Conservation (phyloP, 2,113 vertebrate species). For the Beaufortia kweichowensis region DNA sequence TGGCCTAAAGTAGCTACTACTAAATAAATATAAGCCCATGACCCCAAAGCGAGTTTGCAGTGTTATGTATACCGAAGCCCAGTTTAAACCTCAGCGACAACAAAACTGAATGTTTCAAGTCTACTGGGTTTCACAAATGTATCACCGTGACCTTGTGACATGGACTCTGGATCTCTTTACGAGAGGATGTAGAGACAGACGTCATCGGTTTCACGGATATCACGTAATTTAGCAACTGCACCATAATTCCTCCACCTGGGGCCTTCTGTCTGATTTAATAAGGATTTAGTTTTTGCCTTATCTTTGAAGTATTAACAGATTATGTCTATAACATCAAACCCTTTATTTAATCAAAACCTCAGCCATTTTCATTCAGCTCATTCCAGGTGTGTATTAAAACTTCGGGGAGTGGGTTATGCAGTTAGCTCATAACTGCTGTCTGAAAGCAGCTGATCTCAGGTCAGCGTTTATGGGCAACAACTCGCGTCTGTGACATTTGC, state of each 20-base stretch:
- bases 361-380: not conserved
- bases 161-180: constrained; percentile 5
- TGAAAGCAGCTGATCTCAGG: constrained; percentile 34
- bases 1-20: constrained; percentile 28
- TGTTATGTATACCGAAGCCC: constrained; percentile 34
- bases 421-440: not conserved
- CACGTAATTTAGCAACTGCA: not conserved
- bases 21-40: constrained; percentile 18
- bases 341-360: not conserved
- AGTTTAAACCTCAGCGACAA: constrained; percentile 40
- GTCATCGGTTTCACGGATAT: constrained; percentile 4
- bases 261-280: constrained; percentile 29
- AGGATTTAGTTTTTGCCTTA: constrained; percentile 34
- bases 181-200: not conserved
- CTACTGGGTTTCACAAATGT: constrained; percentile 40
- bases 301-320: constrained; percentile 23
- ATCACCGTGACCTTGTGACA: not conserved
- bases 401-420: not conserved
- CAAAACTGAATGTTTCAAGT: constrained; percentile 21
- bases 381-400: constrained; percentile 8
- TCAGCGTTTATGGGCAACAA: constrained; percentile 42
- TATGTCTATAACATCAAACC: constrained; percentile 23
- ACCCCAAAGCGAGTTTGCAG: constrained; percentile 14
- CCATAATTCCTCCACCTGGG: constrained; percentile 15
- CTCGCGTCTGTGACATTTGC: constrained; percentile 50